These are phyloP conservation scores for Rhizoglyphus robini DNA, from an alignment of 1,140 invertebrate species.

Conservation along the genomic window DNA sequence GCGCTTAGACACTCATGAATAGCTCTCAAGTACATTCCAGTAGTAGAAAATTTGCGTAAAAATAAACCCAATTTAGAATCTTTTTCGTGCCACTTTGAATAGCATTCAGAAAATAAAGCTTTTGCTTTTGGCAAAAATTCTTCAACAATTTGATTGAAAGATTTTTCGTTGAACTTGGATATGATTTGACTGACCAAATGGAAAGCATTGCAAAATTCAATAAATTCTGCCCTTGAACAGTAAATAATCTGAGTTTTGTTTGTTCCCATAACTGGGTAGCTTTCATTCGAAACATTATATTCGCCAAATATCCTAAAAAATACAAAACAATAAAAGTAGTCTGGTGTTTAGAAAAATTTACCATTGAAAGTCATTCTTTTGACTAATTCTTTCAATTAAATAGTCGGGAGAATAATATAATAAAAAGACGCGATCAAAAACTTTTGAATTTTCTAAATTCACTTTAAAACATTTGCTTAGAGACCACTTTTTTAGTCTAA, in stretches of 20 bases:
- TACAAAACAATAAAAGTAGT: neutral
- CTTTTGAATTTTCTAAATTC: neutral
- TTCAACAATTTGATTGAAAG: conserved; percentile 29
- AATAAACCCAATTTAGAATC: conserved; percentile 33
- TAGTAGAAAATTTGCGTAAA: conserved; percentile 37
- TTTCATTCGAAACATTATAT: conserved; percentile 31
- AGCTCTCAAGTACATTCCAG: conserved; percentile 35
- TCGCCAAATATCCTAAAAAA: conserved; percentile 9
- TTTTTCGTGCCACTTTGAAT: conserved; percentile 1
- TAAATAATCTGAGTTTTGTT: conserved; percentile 35
- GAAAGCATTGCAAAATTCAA: conserved; percentile 32
- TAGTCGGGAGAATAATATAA: conserved; percentile 37
- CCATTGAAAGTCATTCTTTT: conserved; percentile 19
- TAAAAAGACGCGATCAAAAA: conserved; percentile 33
- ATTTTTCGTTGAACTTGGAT: conserved; percentile 29
- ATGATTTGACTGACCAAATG: conserved; percentile 30
- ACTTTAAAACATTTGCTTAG: conserved; percentile 11
- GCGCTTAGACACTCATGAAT: conserved; percentile 38
- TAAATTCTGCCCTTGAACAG: conserved; percentile 32
- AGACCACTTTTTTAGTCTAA: conserved; percentile 15
- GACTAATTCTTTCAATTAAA: conserved; percentile 34
- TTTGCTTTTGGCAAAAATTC: conserved; percentile 26
- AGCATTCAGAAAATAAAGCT: conserved; percentile 18
- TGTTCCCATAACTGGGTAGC: conserved; percentile 37
- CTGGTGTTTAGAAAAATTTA: neutral